Conservation (phyloP, 1,140 invertebrate genomes). For the Cepaea nemoralis region DNA sequence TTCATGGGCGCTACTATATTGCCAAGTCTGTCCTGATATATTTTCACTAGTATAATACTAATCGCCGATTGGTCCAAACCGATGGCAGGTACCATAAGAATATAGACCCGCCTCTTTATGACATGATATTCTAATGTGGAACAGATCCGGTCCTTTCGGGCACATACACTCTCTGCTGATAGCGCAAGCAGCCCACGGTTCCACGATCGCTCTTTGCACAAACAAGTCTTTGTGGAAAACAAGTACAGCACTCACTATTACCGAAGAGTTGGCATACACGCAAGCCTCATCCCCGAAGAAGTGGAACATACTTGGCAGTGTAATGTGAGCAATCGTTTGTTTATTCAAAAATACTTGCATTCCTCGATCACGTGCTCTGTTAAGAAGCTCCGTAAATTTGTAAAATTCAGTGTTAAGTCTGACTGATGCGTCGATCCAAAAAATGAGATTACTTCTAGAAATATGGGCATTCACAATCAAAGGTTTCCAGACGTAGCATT, state of each 20-base stretch:
- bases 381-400: not conserved
- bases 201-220: conserved; percentile 27
- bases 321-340: not conserved
- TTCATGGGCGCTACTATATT: not conserved
- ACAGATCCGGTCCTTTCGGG: not conserved
- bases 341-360: not conserved
- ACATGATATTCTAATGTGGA: not conserved
- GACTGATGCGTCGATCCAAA: conserved; percentile 18
- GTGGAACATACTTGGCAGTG: conserved; percentile 18
- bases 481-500: conserved; percentile 34
- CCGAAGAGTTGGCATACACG: not conserved
- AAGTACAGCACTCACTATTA: not conserved
- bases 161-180: conserved; percentile 15
- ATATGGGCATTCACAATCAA: conserved; percentile 12
- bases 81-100: conserved; percentile 22
- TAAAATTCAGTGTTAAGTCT: not conserved
- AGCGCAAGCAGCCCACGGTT: conserved; percentile 33
- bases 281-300: conserved; percentile 36
- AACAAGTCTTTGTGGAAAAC: conserved; percentile 10
- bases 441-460: not conserved
- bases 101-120: not conserved
- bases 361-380: not conserved
- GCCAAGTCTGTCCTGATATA: conserved; percentile 2
- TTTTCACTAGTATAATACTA: conserved; percentile 21
- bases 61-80: conserved; percentile 34